Base-by-base conservation (phyloP, 2,113 vertebrate species). In the Coryphaenoides rupestris region DNA sequence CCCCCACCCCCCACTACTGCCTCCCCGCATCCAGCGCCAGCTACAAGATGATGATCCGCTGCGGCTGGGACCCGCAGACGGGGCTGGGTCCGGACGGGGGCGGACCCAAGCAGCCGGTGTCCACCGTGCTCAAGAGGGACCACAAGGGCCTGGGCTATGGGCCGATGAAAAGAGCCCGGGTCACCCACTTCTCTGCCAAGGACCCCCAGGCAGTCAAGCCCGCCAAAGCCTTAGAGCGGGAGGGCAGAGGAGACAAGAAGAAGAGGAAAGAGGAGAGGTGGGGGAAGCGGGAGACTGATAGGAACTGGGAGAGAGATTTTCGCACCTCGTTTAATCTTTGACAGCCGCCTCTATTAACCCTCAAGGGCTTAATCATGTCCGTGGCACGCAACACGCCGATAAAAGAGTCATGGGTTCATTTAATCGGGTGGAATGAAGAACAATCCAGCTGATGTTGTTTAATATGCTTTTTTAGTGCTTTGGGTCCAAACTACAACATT, bases 61-160 rank as follows among this genome's bases (percentile, higher is more conserved):
- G 82, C 1, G 91, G 88, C 33, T 89, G 90, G 92, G 74, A 82
- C 57, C 89, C 87, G 1, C 87, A 76, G 2, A 63, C 70, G 0
- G 91, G 90, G 0, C 90, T 91, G 15, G 91, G 89, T 1, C 90
- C 89, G 0, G 75, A 70, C 22, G 88, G 85, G 3, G 64, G 59
- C 13, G 90, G 90, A 9, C 68, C 84, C 1, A 69, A 68, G 19
- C 82, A 77, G 23, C 87, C 91, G 0, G 77, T 93, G 24, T 59
- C 86, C 2, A 91, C 90, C 0, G 84, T 92, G 62, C 79, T 90
- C 68, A 89, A 95, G 75, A 86, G 92, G 55, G 93, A 95, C 75
- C 91, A 92, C 19, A 71, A 82, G 26, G 94, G 93, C 14, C 71
- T 96, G n/a, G 95, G 94, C 0, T 96, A 89, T 2, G 86, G 89